Percentiles rank a stretch among this genome's conserved stretches.
These are phyloP conservation scores for Chloropsis hardwickii DNA, from an alignment of 2,113 vertebrate genomes.

Conservation along the genomic window DNA sequence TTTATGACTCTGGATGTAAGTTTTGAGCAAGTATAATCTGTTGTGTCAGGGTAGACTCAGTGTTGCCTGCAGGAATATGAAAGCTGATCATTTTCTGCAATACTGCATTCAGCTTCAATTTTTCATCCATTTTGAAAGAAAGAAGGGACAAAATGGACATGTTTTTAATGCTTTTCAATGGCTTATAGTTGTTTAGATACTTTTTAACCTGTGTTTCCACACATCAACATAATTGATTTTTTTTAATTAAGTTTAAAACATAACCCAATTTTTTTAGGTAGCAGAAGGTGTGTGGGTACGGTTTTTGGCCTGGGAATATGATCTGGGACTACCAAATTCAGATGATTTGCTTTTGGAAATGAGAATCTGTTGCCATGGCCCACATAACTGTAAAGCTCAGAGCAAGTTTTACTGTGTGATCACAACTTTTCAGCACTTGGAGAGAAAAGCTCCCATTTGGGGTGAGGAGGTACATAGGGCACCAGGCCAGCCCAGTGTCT, in stretches of 20 bases:
- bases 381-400: not conserved
- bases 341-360: not conserved
- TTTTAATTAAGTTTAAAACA: not conserved
- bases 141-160: not conserved
- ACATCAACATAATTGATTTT: not conserved
- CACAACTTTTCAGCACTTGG: not conserved
- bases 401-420: not conserved
- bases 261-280: not conserved
- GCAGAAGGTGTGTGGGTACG: constrained; percentile 1
- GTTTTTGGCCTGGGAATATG: not conserved
- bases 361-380: not conserved
- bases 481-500: not conserved
- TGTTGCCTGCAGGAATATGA: not conserved
- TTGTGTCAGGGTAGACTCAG: not conserved
- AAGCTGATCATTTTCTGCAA: not conserved
- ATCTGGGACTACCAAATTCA: not conserved
- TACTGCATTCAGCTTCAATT: not conserved
- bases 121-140: not conserved
- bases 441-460: not conserved
- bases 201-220: not conserved
- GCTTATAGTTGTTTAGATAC: not conserved
- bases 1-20: not conserved
- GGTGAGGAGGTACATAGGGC: fast-evolving
- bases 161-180: not conserved
- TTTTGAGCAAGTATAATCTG: not conserved